Conservation (phyloP, 2,888 invertebrate genomes). For the Cryptus viduatorius region DNA sequence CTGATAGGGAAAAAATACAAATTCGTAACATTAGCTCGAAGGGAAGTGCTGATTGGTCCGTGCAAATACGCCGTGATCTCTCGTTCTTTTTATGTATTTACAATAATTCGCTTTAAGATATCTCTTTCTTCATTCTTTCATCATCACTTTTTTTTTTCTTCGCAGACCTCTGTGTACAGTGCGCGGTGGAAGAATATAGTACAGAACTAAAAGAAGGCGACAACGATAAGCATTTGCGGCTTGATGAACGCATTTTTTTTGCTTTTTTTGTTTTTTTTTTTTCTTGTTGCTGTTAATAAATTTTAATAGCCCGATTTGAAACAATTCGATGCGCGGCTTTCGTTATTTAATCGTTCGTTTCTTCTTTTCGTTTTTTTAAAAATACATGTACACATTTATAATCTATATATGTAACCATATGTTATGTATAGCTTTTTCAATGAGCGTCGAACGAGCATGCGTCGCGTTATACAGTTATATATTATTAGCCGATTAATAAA, state of each 20-base stretch:
- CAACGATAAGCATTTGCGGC: slow-evolving; percentile 20
- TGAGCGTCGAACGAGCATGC: slow-evolving; percentile 56
- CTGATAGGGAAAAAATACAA: slow-evolving; percentile 16
- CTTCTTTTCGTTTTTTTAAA: slow-evolving; percentile 47
- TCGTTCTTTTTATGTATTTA: slow-evolving; percentile 59
- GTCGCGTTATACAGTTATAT: slow-evolving; percentile 49
- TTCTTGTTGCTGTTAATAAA: background rate
- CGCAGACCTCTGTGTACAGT: slow-evolving; percentile 45
- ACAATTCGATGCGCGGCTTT: slow-evolving; percentile 44
- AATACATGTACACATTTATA: slow-evolving; percentile 61
- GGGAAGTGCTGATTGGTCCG: slow-evolving; percentile 62
- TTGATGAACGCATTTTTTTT: slow-evolving; percentile 28
- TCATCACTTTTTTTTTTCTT: slow-evolving; percentile 8
- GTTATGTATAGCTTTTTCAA: slow-evolving; percentile 46
- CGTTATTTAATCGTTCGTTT: slow-evolving; percentile 29
- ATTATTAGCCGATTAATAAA: slow-evolving; percentile 50
- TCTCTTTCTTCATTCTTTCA: slow-evolving; percentile 21
- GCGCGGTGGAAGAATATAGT: slow-evolving; percentile 38
- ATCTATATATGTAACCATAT: slow-evolving; percentile 25
- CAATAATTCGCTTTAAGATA: slow-evolving; percentile 59
- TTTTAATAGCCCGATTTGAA: slow-evolving; percentile 35
- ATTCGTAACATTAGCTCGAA: slow-evolving; percentile 38
- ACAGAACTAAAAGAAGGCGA: slow-evolving; percentile 38
- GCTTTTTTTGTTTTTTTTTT: slow-evolving; percentile 3
- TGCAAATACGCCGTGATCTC: slow-evolving; percentile 66